Conservation (phyloP, 2,888 invertebrate species). For the Nymphalis urticae region DNA sequence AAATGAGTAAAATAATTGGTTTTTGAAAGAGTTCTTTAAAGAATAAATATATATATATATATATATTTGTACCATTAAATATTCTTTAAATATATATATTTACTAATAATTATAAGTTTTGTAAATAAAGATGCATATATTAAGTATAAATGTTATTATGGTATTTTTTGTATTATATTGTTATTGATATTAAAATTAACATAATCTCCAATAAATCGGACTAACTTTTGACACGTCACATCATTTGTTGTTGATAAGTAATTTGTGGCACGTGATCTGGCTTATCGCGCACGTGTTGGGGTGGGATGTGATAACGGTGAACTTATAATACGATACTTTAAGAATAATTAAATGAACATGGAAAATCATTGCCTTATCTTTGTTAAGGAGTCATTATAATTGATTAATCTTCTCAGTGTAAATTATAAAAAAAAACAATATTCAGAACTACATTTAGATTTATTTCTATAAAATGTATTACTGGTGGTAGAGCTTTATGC, state of each 20-base stretch:
- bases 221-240: constrained; percentile 29
- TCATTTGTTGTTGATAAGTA: constrained; percentile 53
- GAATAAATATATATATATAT: too few species aligned
- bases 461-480: too few species aligned
- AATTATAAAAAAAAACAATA: too few species aligned
- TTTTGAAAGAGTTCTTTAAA: too few species aligned
- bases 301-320: constrained; percentile 40
- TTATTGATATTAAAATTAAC: constrained; percentile 14
- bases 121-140: too few species aligned
- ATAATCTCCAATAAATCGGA: constrained; percentile 25
- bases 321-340: constrained; percentile 8
- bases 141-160: not conserved
- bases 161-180: not conserved
- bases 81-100: too few species aligned
- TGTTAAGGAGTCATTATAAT: not conserved
- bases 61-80: too few species aligned
- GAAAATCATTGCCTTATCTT: not conserved
- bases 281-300: constrained; percentile 54
- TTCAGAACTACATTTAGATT: too few species aligned
- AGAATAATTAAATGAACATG: not conserved
- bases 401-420: too few species aligned
- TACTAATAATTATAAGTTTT: too few species aligned
- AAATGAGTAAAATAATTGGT: too few species aligned
- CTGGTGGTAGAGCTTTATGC: too few species aligned
- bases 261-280: constrained; percentile 60